Percentiles rank a stretch among this genome's conserved stretches.
Conservation (phyloP, 2,113 vertebrate species). For the Misgurnus anguillicaudatus region DNA sequence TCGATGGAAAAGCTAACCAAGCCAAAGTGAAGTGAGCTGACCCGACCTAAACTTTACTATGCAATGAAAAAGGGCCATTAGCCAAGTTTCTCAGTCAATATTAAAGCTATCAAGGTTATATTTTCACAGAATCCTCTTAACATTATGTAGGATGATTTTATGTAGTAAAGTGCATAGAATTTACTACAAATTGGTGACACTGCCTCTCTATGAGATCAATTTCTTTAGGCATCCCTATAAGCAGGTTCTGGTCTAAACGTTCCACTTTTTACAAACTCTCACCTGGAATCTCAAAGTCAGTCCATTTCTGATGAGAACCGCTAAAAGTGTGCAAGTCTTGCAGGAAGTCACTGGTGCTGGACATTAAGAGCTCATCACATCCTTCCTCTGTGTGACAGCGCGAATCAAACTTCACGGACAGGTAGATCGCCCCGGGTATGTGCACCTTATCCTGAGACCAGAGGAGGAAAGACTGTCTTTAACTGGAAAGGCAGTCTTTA, state of each 20-base stretch:
- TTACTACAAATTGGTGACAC: too few species aligned
- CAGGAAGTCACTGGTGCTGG: constrained; percentile 91
- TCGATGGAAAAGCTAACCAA: too few species aligned
- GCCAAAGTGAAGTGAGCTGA: too few species aligned
- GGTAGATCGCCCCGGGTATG: constrained; percentile 96
- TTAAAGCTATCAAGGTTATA: too few species aligned
- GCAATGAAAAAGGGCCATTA: too few species aligned
- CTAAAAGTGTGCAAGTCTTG: constrained; percentile 94
- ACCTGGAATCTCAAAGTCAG: constrained; percentile 96
- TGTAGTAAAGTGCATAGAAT: too few species aligned
- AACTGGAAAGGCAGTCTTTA: not conserved
- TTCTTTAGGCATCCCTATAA: too few species aligned
- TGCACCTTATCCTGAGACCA: constrained; percentile 91
- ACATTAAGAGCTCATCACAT: constrained; percentile 92
- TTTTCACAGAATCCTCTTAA: too few species aligned
- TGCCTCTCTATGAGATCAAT: too few species aligned
- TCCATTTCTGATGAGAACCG: constrained; percentile 92
- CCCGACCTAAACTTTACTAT: too few species aligned
- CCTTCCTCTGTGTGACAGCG: constrained; percentile 95
- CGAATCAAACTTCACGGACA: constrained; percentile 92
- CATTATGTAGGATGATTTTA: too few species aligned
- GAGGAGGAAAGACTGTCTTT: not conserved
- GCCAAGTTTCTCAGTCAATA: too few species aligned
- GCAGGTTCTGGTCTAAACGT: not conserved
- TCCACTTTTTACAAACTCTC: constrained; percentile 20